A percentile compares a stretch with the other conserved stretches of the same genome.
Evolutionary conservation across 2,113 vertebrate species (phyloP).

Genomic region (Elaphurus davidianus): DNA sequence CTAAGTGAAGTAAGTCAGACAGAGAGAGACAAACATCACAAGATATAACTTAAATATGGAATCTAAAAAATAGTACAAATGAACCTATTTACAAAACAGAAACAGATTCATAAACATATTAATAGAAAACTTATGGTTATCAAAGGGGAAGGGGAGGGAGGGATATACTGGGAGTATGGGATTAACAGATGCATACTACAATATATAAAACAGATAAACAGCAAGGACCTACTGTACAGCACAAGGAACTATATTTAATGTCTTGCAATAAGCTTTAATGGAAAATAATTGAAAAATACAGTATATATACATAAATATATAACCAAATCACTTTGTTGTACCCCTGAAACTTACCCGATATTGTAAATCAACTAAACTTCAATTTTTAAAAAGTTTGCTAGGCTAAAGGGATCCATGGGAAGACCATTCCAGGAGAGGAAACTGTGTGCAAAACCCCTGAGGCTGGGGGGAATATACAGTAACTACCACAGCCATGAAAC

Average conservation of each 20-base stretch:
- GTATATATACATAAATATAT: background rate
- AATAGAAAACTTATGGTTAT: background rate
- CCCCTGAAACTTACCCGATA: background rate
- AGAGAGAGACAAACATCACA: background rate
- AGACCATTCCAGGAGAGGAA: background rate
- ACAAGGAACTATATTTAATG: background rate
- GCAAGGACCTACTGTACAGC: background rate
- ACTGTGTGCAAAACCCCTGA: background rate
- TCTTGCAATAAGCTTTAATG: background rate
- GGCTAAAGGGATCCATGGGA: background rate
- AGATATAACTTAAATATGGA: background rate
- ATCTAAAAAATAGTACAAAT: background rate
- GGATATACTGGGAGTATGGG: background rate
- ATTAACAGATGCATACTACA: background rate
- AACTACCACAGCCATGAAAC: background rate
- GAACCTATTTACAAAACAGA: background rate
- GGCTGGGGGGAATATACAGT: background rate
- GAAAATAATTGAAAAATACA: background rate
- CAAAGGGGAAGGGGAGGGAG: background rate
- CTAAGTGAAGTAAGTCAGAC: background rate
- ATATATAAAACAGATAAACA: background rate
- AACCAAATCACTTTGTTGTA: background rate
- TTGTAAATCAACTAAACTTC: background rate
- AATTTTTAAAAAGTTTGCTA: background rate
- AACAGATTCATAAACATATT: background rate